These are phyloP conservation scores for Stenolophus ochropezus DNA, from an alignment of 2,888 invertebrate genomes.

Conservation along the genomic window DNA sequence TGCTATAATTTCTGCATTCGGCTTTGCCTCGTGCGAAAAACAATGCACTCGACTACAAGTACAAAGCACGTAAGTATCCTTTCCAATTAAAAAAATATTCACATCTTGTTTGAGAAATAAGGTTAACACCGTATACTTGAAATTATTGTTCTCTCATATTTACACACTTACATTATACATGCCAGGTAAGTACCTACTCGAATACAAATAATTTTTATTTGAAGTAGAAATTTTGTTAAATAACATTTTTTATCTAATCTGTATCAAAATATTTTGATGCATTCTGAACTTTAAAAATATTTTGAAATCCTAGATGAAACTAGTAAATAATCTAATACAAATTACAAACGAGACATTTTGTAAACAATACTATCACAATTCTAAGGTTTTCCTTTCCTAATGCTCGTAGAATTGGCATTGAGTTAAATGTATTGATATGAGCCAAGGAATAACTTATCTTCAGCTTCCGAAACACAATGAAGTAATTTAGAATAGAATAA, in stretches of 20 bases:
- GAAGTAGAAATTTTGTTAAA: no score
- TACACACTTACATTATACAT: no score
- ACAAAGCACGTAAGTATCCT: no score
- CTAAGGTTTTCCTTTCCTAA: neutral
- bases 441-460: neutral
- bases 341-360: neutral
- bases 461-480: neutral
- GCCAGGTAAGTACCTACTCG: no score
- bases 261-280: neutral
- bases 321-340: neutral
- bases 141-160: no score
- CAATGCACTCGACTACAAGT: no score
- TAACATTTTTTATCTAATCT: neutral
- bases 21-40: no score
- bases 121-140: no score
- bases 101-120: no score
- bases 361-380: neutral
- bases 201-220: no score
- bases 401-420: neutral
- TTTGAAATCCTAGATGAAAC: neutral
- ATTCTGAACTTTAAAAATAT: neutral
- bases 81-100: no score
- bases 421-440: neutral
- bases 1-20: no score
- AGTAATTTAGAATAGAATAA: neutral